Base-by-base conservation (phyloP, 2,797 vertebrate genomes). In the Sebastiscus albofasciatus region DNA sequence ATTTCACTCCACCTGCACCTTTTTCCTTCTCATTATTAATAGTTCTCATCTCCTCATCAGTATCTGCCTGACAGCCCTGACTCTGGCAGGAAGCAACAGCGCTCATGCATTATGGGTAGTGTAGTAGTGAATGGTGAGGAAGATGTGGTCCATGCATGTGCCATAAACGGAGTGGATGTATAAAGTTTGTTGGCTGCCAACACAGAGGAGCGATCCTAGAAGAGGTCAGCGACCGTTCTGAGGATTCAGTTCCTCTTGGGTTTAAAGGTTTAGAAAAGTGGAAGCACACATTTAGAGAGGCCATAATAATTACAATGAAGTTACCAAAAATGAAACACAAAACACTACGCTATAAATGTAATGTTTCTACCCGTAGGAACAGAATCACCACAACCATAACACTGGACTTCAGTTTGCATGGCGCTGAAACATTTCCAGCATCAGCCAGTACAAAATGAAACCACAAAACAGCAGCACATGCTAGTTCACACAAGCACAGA, bases 81-180 rank as follows among this genome's bases (percentile, higher is more conserved):
- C 49, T 56, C 72, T 54, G 58, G 81, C 84, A 80, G 73, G 87
- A 89, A 86, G 87, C 86, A 84, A 77, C 85, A 86, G 77, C 56
- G 16, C 67, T 83, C 89, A 90, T 93, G 93, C 91, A 92, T 91
- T 67, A 86, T 92, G 92, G 87, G 87, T 72, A 71, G 85, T 78
- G 80, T 79, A 77, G 77, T 81, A 8, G 76, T 87, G 88, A 67
- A 87, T 86, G 84, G 82, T 75, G 79, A 86, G 80, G 86, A 87
- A 55, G 81, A 88, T 84, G 82, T 82, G 67, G 80, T 85, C 72
- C 91, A 93, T 92, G 90, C 88, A 90, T 80, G 87, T 85, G 84
- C 77, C 76, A 83, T 66, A 79, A 85, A 88, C 76, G 78, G 49
- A 73, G 72, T 67, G 73, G 56, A 77, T 36, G 72, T 52, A 11